Evolutionary conservation across 2,113 vertebrate genomes (phyloP).

Genomic region (Lepus americanus): DNA sequence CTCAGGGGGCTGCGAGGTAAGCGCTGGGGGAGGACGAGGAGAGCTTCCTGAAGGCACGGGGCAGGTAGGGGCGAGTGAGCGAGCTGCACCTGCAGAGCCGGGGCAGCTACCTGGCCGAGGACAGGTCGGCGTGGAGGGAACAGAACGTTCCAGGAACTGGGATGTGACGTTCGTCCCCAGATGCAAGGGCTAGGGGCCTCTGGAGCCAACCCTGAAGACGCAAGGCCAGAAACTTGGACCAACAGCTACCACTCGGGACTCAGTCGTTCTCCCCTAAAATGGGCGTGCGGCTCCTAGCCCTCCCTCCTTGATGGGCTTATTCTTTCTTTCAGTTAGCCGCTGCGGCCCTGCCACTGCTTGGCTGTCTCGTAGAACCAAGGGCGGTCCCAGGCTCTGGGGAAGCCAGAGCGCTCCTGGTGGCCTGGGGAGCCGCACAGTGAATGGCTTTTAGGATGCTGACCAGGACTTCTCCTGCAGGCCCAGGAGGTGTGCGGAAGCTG

Average conservation of each 20-base stretch:
- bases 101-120: neutral
- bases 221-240: neutral
- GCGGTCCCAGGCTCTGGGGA: constrained; percentile 14
- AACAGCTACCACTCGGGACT: neutral
- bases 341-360: neutral
- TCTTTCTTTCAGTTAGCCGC: neutral
- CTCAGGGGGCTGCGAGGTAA: constrained; percentile 59
- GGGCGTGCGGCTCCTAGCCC: neutral
- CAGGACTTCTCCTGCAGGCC: constrained; percentile 22
- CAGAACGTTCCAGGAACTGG: neutral
- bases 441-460: neutral
- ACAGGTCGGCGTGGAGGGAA: neutral
- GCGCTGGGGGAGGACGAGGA: neutral
- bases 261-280: constrained; percentile 60
- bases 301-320: neutral
- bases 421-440: constrained; percentile 7
- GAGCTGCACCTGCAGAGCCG: neutral
- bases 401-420: neutral
- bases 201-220: neutral
- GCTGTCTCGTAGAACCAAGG: neutral
- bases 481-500: neutral
- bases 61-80: neutral
- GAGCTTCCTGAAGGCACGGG: constrained; percentile 9
- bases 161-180: neutral
- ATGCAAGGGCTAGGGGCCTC: neutral